Conservation (phyloP, 2,113 vertebrate species). For the Myrmecobius fasciatus region DNA sequence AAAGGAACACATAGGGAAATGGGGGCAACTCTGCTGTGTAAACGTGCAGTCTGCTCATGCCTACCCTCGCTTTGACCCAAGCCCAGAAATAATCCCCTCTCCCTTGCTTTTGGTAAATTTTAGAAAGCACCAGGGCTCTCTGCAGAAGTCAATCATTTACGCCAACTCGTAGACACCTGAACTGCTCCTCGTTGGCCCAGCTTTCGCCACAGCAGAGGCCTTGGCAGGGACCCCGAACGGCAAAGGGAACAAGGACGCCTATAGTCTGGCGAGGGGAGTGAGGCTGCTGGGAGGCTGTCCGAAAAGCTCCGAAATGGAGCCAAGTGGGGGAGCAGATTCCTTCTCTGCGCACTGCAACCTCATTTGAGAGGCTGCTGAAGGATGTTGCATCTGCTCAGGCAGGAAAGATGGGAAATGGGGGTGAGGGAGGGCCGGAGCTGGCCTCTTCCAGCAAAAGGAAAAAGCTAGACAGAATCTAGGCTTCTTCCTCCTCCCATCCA, state of each 20-base stretch:
- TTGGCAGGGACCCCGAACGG: fast-evolving
- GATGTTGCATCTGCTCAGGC: neutral
- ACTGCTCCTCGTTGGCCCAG: neutral
- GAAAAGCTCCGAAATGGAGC: neutral
- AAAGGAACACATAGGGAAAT: neutral
- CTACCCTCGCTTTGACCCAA: neutral
- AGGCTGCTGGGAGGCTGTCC: neutral
- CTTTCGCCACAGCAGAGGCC: neutral
- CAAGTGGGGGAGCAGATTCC: neutral
- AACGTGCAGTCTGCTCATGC: neutral
- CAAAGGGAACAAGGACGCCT: neutral
- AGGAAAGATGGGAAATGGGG: slow-evolving; percentile 29
- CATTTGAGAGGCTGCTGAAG: neutral
- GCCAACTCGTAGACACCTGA: neutral
- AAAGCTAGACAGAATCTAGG: slow-evolving; percentile 62
- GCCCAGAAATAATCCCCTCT: neutral
- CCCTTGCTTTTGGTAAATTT: neutral
- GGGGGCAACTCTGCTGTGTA: neutral
- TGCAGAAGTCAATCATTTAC: neutral
- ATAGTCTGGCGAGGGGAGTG: neutral
- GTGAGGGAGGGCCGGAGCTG: slow-evolving; percentile 61
- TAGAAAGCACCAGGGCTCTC: neutral
- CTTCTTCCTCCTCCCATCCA: slow-evolving; percentile 67
- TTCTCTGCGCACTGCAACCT: slow-evolving; percentile 26
- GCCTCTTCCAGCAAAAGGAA: slow-evolving; percentile 56